Percentiles rank a stretch among this genome's conserved stretches.
Evolutionary conservation across 37 sponge, comb jelly and placozoan genomes (phyloP).

Genomic region (Bolinopsis microptera): DNA sequence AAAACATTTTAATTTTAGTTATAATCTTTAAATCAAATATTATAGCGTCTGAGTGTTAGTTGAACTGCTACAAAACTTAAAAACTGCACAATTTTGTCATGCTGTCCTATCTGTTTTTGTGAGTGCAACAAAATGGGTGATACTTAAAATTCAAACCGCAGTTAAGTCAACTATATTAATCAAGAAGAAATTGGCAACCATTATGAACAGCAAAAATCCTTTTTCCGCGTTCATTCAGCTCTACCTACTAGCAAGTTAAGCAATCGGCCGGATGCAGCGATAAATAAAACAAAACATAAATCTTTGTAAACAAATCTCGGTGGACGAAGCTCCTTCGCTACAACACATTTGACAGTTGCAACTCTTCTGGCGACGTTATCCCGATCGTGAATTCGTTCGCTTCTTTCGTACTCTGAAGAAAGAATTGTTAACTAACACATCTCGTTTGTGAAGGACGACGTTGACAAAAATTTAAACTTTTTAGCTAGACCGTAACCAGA

Average conservation of each 20-base stretch:
- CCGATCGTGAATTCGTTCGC: slow-evolving; percentile 56
- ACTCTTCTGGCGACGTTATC: slow-evolving; percentile 5
- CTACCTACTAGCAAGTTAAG: not conserved
- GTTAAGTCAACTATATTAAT: not conserved
- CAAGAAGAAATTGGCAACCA: not conserved
- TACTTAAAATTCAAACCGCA: not conserved
- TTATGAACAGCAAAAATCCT: not conserved
- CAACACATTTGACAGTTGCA: slow-evolving; percentile 45
- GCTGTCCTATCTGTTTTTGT: not conserved
- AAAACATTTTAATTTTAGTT: not conserved
- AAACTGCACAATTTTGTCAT: not conserved
- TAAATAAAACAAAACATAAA: not conserved
- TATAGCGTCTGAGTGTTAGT: not conserved
- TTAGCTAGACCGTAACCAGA: too few relatives aligned
- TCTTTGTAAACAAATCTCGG: not conserved
- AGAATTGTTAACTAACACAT: not conserved
- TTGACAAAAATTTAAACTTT: too few relatives aligned
- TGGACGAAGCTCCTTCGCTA: not conserved
- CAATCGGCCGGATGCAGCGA: not conserved
- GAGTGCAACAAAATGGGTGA: not conserved
- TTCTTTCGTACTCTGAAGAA: slow-evolving; percentile 24
- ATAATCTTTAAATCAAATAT: not conserved
- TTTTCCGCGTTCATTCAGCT: not conserved
- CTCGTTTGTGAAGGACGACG: too few relatives aligned
- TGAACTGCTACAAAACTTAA: not conserved